phyloP scores from a whole-genome alignment of 2,113 vertebrate genomes.

The Ictalurus punctatus region DNA sequence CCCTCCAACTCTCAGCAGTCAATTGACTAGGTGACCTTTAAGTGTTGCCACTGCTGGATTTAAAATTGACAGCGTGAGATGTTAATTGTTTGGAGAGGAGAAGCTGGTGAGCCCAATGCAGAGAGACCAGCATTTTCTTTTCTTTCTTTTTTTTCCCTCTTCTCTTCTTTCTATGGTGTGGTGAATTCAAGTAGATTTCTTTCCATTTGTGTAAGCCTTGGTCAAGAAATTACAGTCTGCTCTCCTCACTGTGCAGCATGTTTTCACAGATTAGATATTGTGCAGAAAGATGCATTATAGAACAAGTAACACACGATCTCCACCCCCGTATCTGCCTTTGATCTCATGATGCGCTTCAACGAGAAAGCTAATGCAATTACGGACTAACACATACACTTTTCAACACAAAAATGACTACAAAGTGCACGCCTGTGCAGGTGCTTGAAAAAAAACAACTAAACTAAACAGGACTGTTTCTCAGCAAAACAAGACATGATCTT shows the following conservation, averaged over 20 bases:
- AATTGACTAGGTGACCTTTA: constrained; percentile 37
- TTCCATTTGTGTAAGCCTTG: constrained; percentile 33
- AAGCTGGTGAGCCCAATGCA: background rate
- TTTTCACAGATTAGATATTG: constrained; percentile 37
- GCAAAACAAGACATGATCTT: constrained; percentile 35
- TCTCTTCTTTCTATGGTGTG: background rate
- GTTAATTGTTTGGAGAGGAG: constrained; percentile 33
- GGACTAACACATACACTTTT: constrained; percentile 24
- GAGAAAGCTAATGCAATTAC: constrained; percentile 27
- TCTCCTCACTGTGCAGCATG: constrained; percentile 10
- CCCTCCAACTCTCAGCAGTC: constrained; percentile 24
- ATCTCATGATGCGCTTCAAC: constrained; percentile 26
- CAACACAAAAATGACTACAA: constrained; percentile 14
- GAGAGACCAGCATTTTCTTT: background rate
- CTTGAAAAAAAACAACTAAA: constrained; percentile 10
- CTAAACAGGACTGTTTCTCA: constrained; percentile 18
- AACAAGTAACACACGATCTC: constrained; percentile 33
- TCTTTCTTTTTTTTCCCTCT: background rate
- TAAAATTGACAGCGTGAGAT: constrained; percentile 32
- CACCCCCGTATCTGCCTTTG: constrained; percentile 37
- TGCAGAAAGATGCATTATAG: constrained; percentile 32
- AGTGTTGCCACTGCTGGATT: constrained; percentile 22
- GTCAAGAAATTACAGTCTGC: constrained; percentile 39
- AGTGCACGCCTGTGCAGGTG: background rate
- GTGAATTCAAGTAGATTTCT: constrained; percentile 30